Evolutionary conservation across 2,888 invertebrate genomes (phyloP).

Genomic region (Eurois occulta): DNA sequence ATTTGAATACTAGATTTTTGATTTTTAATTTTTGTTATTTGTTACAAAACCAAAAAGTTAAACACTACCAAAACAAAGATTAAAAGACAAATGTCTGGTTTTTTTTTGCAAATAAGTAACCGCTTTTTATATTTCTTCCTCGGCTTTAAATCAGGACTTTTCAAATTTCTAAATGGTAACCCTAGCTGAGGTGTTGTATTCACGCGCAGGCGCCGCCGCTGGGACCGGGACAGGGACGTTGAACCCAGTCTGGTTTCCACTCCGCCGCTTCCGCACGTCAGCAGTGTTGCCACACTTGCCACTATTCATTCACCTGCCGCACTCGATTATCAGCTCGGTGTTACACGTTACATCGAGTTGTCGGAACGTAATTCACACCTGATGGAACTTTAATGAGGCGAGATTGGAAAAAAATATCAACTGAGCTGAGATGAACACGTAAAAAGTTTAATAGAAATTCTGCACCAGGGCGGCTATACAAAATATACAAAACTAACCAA

Average conservation of each 20-base stretch:
- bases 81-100: neutral
- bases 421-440: neutral
- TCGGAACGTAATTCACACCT: conserved; percentile 48
- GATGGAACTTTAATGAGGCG: conserved; percentile 20
- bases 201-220: conserved; percentile 50
- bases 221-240: conserved; percentile 74
- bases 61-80: neutral
- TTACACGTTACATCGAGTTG: conserved; percentile 19
- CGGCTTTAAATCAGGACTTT: neutral
- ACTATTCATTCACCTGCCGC: conserved; percentile 64
- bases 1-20: neutral
- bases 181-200: conserved; percentile 7
- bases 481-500: neutral
- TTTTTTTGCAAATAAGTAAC: neutral
- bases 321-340: conserved; percentile 52
- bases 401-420: conserved; percentile 29
- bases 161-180: neutral
- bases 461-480: conserved; percentile 15
- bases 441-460: conserved; percentile 10
- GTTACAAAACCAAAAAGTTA: neutral
- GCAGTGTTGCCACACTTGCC: conserved; percentile 61
- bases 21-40: neutral
- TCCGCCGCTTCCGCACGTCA: conserved; percentile 73
- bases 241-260: conserved; percentile 81
- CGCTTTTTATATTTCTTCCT: neutral